phyloP scores from a whole-genome alignment of 2,113 vertebrate genomes.

The Todiramphus chloris region DNA sequence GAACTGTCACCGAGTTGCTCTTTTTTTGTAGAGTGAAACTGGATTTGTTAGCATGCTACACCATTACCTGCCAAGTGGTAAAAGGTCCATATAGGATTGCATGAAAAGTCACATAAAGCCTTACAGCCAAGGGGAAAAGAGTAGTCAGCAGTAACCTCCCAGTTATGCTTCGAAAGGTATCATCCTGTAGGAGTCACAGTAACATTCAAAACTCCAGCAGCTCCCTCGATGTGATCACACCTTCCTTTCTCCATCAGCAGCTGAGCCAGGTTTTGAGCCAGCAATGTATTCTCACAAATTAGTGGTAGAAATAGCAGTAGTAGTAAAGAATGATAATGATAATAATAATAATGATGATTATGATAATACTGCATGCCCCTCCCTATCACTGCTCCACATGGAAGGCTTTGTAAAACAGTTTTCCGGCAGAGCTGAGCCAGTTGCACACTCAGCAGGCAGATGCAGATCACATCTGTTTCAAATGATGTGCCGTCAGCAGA shows the following conservation, averaged over 20 bases:
- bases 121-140: not conserved
- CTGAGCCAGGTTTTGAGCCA: not conserved
- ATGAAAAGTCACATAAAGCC: rapidly evolving
- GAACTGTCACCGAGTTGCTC: not conserved
- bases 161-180: not conserved
- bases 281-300: not conserved
- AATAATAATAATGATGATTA: not conserved
- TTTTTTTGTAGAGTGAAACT: not conserved
- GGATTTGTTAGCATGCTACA: not conserved
- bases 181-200: not conserved
- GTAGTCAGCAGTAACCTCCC: not conserved
- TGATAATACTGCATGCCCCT: not conserved
- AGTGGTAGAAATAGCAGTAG: not conserved
- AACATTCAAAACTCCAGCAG: not conserved
- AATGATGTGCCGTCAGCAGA: not conserved
- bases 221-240: not conserved
- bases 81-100: not conserved
- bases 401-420: not conserved
- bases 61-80: not conserved
- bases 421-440: not conserved
- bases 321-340: not conserved
- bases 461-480: constrained; percentile 24
- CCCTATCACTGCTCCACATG: not conserved
- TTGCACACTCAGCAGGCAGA: not conserved
- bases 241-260: not conserved